These are phyloP conservation scores for Natator depressus DNA, from an alignment of 2,113 vertebrate genomes.

Conservation along the genomic window DNA sequence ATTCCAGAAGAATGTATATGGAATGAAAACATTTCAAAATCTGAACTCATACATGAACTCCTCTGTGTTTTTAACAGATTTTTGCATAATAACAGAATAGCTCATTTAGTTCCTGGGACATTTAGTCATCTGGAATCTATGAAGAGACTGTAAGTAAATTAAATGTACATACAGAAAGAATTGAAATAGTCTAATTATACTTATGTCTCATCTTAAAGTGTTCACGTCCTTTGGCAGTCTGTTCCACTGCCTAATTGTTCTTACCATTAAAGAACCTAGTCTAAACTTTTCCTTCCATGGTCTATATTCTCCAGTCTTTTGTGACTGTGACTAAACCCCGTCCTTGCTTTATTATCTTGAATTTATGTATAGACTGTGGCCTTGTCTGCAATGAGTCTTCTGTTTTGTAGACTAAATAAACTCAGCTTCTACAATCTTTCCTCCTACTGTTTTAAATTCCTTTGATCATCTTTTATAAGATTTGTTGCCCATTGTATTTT, in stretches of 20 bases:
- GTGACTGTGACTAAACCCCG: background rate
- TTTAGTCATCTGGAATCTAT: slow-evolving; percentile 94
- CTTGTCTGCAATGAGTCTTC: background rate
- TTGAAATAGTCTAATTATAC: background rate
- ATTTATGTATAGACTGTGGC: background rate
- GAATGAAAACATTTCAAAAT: background rate
- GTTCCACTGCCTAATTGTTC: background rate
- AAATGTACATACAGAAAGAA: background rate
- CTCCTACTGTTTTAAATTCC: background rate
- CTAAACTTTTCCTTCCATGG: background rate
- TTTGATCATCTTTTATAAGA: background rate
- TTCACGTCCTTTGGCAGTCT: background rate
- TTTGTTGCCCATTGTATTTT: background rate
- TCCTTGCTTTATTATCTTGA: background rate
- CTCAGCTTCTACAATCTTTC: background rate
- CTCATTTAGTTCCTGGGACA: slow-evolving; percentile 92
- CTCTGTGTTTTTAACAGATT: slow-evolving; percentile 83
- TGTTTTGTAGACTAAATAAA: background rate
- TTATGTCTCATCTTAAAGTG: background rate
- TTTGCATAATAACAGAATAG: slow-evolving; percentile 98
- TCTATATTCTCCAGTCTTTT: background rate
- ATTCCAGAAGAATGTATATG: background rate
- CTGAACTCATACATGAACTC: background rate
- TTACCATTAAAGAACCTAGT: background rate
- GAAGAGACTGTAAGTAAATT: slow-evolving; percentile 94